Conservation (phyloP, 2,888 invertebrate genomes). For the Agriotes lineatus region DNA sequence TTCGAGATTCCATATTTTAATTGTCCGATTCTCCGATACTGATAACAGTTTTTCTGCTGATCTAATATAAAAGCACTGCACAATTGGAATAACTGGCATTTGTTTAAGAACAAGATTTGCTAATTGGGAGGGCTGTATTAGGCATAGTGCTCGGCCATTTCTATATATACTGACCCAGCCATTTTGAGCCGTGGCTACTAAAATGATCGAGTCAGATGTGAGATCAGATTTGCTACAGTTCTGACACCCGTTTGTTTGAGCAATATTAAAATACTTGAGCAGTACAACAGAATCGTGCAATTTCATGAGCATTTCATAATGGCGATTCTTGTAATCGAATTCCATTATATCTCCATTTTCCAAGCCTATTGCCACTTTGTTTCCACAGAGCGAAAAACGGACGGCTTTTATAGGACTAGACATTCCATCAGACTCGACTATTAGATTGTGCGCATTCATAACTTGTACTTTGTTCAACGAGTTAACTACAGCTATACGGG, state of each 20-base stretch:
- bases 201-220: neutral
- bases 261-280: constrained; percentile 50
- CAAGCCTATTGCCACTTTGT: constrained; percentile 58
- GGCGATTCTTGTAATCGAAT: constrained; percentile 54
- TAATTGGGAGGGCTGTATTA: constrained; percentile 28
- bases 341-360: constrained; percentile 55
- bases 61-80: constrained; percentile 45
- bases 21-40: constrained; percentile 44
- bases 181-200: constrained; percentile 43
- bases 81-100: constrained; percentile 40
- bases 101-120: constrained; percentile 21
- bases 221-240: constrained; percentile 10
- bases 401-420: constrained; percentile 52
- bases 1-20: constrained; percentile 47
- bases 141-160: constrained; percentile 25
- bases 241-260: constrained; percentile 15
- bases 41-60: constrained; percentile 35
- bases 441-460: constrained; percentile 53
- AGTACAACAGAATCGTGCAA: constrained; percentile 50
- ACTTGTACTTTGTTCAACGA: constrained; percentile 55
- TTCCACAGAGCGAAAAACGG: constrained; percentile 57
- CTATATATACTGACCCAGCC: constrained; percentile 41
- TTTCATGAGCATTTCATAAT: constrained; percentile 47
- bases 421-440: constrained; percentile 53
- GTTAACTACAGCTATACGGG: constrained; percentile 50